Conservation (phyloP, 2,113 vertebrate genomes). For the Galemys pyrenaicus region DNA sequence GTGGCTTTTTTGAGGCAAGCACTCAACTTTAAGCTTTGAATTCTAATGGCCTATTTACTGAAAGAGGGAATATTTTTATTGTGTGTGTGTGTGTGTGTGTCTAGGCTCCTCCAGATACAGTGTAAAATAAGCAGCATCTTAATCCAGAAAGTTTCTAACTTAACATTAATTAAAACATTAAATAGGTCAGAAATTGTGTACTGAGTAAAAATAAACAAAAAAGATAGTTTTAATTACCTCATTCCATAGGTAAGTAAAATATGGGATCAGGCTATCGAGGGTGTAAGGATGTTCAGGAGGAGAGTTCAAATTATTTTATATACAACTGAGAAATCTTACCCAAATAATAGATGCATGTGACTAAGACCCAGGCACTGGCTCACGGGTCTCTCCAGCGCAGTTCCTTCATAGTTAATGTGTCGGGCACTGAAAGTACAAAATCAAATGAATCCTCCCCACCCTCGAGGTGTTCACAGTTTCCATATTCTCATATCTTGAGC, state of each 20-base stretch:
- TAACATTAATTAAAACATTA: conserved; percentile 10
- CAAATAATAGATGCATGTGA: not conserved
- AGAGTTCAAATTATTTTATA: not conserved
- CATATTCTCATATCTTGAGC: not conserved
- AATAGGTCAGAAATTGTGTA: conserved; percentile 13
- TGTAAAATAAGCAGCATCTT: conserved; percentile 42
- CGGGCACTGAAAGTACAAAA: not conserved
- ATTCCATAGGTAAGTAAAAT: conserved; percentile 13
- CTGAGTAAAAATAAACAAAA: conserved; percentile 38
- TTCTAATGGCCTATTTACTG: not conserved
- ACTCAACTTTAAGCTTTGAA: conserved; percentile 34
- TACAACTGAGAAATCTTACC: not conserved
- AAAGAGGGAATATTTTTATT: conserved; percentile 37
- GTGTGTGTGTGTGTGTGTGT: not conserved
- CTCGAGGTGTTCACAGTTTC: not conserved
- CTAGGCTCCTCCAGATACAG: not conserved
- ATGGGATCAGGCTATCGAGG: not conserved
- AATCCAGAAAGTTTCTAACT: not conserved
- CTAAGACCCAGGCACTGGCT: not conserved
- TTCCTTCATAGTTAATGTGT: not conserved
- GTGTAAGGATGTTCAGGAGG: not conserved
- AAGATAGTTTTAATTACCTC: not conserved
- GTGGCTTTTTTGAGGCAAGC: conserved; percentile 9
- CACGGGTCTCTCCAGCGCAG: not conserved
- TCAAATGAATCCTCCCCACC: not conserved